A percentile compares a stretch with the other conserved stretches of the same genome.
phyloP scores from a whole-genome alignment of 2,888 invertebrate genomes.

The Girardia tigrina region DNA sequence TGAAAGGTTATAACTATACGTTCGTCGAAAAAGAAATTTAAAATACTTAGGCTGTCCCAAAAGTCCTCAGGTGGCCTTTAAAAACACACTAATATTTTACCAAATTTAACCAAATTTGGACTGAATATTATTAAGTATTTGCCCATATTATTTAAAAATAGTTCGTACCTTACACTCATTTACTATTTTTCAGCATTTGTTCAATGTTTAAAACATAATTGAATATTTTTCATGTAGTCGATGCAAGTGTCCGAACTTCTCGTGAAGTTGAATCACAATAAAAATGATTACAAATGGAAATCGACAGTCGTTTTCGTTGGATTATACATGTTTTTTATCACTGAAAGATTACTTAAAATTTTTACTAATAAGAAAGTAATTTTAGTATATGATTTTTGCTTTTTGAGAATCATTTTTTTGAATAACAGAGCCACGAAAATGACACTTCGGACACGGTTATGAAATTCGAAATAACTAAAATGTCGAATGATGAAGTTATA shows the following conservation, averaged over 20 bases:
- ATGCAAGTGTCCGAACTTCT: constrained; percentile 25
- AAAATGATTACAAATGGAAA: constrained; percentile 45
- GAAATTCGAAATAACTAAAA: constrained; percentile 1
- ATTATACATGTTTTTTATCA: constrained; percentile 56
- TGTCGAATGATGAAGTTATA: not conserved
- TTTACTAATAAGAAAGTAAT: constrained; percentile 51
- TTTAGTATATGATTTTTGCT: not conserved
- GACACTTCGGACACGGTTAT: not conserved
- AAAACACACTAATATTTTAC: not conserved
- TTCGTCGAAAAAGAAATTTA: too few relatives aligned
- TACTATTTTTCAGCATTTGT: too few relatives aligned
- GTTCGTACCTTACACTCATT: too few relatives aligned
- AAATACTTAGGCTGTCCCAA: too few relatives aligned
- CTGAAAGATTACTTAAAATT: constrained; percentile 55
- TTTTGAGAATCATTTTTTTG: not conserved
- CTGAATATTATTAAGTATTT: not conserved
- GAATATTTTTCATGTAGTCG: constrained; percentile 27
- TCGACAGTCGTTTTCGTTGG: constrained; percentile 54
- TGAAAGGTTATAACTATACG: too few relatives aligned
- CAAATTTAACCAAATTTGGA: not conserved
- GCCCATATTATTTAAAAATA: too few relatives aligned
- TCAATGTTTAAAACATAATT: too few relatives aligned
- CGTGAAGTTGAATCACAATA: not conserved
- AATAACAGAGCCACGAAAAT: not conserved
- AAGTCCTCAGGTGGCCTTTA: too few relatives aligned